Percentiles rank a stretch among this genome's conserved stretches.
phyloP scores from a whole-genome alignment of 2,113 vertebrate species.

The Hyaena hyaena region DNA sequence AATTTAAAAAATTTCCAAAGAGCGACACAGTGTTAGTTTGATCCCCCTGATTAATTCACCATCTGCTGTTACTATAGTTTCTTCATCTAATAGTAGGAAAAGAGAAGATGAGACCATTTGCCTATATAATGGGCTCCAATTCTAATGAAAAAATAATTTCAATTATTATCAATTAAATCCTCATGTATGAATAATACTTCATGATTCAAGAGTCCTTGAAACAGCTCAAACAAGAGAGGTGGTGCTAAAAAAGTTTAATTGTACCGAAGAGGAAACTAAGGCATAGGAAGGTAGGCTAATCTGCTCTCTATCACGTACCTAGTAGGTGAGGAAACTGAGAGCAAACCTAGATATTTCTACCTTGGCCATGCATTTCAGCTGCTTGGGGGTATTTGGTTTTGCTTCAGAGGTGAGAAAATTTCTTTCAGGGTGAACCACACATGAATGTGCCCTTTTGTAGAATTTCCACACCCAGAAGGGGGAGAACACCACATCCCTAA shows the following conservation, averaged over 20 bases:
- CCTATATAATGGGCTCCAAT: background rate
- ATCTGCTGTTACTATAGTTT: background rate
- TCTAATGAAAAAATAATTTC: slow-evolving; percentile 24
- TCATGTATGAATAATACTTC: background rate
- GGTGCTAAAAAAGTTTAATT: background rate
- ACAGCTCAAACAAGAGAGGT: background rate
- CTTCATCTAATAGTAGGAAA: background rate
- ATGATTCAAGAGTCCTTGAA: background rate
- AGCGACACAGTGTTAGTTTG: background rate
- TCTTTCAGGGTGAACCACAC: background rate
- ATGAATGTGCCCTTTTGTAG: background rate
- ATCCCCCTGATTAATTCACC: background rate
- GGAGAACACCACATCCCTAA: background rate
- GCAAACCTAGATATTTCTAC: fast-evolving
- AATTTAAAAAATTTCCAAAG: slow-evolving; percentile 10
- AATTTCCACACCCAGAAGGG: background rate
- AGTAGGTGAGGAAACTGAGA: background rate
- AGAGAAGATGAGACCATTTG: background rate
- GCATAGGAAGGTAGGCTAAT: background rate
- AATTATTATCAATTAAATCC: background rate
- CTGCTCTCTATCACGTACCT: fast-evolving
- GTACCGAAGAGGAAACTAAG: background rate
- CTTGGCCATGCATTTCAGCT: background rate
- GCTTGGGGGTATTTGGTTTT: background rate
- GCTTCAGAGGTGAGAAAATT: background rate